Base-by-base conservation (phyloP, 2,797 vertebrate genomes). In the Oryzias dopingdopingensis region DNA sequence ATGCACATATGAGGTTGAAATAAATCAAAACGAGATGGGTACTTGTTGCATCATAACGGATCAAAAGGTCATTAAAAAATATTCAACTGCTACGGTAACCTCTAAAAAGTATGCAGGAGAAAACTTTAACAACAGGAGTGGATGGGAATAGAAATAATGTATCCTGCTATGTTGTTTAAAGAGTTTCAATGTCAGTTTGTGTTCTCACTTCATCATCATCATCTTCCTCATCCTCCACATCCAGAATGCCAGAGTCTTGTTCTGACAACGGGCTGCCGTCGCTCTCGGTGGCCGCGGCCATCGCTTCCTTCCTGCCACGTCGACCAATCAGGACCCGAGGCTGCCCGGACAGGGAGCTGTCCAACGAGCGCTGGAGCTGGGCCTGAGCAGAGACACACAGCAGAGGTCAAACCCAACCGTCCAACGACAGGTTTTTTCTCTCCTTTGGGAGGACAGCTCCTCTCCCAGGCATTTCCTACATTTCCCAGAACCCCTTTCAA, bases 221-320 rank as follows among this genome's bases (percentile, higher is more conserved):
- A 64, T 95, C 94, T 58, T 96, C 29, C 7, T 32, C 96, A 45
- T 97, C 94, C 82, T 96, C 94, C 54, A 95, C 94, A 52, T 96
- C 94, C 84, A 98, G 87, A 80, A 97, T 94, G 37, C 96, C 95
- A 1, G 94, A 96, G 81, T 97, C 94, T 77, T 95, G 92, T 77
- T 98, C 94, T 0, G 93, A 95, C 67, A 90, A 70, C 1, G 93
- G 95, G 59, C 93, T 95, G 77, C 88, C 90, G n/a, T 93, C 88
- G 57, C 83, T 66, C 42, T 94, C 93, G 0, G 84, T 88, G 43
- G 81, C 77, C 3, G 26, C 65, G 0, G 41, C 80, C 0, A 42
- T 60, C n/a, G 44, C 57, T 42, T 91, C 93, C 81, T 91, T 96
- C 76, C 90, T 93, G 80, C 80, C 44, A 4, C 92, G 93, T 48